Conservation (phyloP, 2,113 vertebrate genomes). For the Antechinus flavipes region DNA sequence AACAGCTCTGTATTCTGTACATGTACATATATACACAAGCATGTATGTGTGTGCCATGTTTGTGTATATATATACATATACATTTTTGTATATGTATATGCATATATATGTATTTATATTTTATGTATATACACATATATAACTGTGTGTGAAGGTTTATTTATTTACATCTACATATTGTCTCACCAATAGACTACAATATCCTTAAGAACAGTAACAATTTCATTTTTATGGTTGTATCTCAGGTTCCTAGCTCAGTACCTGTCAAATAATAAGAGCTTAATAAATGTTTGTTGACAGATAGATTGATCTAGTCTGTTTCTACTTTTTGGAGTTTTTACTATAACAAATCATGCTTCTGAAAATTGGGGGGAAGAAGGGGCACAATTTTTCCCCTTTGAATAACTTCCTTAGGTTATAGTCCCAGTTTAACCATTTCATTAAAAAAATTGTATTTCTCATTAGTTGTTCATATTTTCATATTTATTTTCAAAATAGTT, state of each 20-base stretch:
- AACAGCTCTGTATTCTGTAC: not conserved
- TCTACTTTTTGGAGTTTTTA: not conserved
- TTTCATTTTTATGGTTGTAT: not conserved
- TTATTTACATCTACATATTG: not conserved
- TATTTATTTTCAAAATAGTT: not conserved
- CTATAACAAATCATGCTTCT: not conserved
- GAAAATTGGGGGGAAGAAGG: not conserved
- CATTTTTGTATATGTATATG: not conserved
- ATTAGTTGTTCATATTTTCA: not conserved
- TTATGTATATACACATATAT: not conserved
- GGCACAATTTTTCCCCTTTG: not conserved
- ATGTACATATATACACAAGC: not conserved
- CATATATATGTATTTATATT: too few species aligned
- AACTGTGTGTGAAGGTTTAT: too few species aligned
- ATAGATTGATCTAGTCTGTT: not conserved
- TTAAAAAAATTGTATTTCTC: not conserved
- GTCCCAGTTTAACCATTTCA: not conserved
- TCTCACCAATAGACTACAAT: not conserved
- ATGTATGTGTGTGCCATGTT: too few species aligned
- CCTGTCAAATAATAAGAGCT: not conserved
- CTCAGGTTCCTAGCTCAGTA: not conserved
- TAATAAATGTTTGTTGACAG: not conserved
- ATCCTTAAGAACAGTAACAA: not conserved
- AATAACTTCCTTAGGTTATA: not conserved
- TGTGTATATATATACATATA: too few species aligned